A percentile compares a stretch with the other conserved stretches of the same genome.
These are phyloP conservation scores for Sceloporus tristichus DNA, from an alignment of 2,113 vertebrate species.

Conservation along the genomic window DNA sequence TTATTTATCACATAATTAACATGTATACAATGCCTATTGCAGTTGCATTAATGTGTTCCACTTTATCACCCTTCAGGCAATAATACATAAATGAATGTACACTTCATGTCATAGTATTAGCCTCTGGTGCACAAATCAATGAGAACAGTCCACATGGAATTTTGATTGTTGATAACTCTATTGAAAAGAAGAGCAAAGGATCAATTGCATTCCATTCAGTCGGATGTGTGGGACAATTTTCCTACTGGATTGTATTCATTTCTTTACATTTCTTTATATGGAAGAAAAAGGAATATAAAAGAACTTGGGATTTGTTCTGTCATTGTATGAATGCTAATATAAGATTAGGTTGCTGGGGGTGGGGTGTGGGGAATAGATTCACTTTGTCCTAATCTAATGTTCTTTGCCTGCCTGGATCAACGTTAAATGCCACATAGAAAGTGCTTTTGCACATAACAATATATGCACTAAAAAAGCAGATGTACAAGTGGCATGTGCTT, in stretches of 20 bases:
- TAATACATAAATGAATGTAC: constrained; percentile 50
- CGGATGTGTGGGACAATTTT: not conserved
- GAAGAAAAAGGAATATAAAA: constrained; percentile 72
- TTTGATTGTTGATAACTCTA: not conserved
- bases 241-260: not conserved
- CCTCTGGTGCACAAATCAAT: constrained; percentile 38
- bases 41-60: constrained; percentile 54
- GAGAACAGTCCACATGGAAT: not conserved
- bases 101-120: constrained; percentile 60
- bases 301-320: constrained; percentile 50
- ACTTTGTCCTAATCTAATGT: not conserved
- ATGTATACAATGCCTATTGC: constrained; percentile 32
- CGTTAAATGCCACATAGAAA: not conserved
- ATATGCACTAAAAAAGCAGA: not conserved
- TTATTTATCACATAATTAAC: not conserved
- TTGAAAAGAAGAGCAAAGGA: not conserved
- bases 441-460: not conserved
- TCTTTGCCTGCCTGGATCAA: not conserved
- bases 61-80: constrained; percentile 56
- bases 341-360: constrained; percentile 54
- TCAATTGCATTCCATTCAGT: not conserved
- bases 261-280: constrained; percentile 33
- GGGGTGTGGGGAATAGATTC: constrained; percentile 23
- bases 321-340: constrained; percentile 61
- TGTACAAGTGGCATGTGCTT: not conserved